Conservation (phyloP, 2,888 invertebrate genomes). For the Campopleginae sp. region DNA sequence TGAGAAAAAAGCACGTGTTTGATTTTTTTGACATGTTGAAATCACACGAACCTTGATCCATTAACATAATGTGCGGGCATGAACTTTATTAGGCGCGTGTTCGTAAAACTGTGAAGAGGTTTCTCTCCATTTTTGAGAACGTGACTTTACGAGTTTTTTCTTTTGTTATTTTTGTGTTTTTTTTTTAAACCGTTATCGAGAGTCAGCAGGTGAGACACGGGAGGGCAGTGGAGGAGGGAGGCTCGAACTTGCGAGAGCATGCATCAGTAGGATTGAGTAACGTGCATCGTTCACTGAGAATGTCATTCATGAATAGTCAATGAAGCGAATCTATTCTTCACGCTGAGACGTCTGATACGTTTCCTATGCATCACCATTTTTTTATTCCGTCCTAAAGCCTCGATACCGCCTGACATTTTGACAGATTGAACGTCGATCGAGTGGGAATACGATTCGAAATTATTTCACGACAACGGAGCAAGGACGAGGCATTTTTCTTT, state of each 20-base stretch:
- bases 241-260: slow-evolving; percentile 23
- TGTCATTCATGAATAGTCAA: slow-evolving; percentile 63
- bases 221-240: background rate
- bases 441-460: background rate
- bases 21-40: background rate
- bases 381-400: background rate
- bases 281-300: slow-evolving; percentile 45
- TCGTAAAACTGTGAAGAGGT: background rate
- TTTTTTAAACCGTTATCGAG: background rate
- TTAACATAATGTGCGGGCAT: background rate
- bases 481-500: no score
- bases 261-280: slow-evolving; percentile 28
- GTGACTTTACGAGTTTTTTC: background rate
- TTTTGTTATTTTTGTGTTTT: no score
- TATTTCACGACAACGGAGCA: background rate
- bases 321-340: slow-evolving; percentile 55
- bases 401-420: background rate
- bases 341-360: slow-evolving; percentile 11
- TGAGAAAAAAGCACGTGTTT: background rate
- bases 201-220: background rate
- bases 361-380: background rate
- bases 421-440: background rate
- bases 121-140: background rate
- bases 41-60: background rate
- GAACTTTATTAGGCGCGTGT: background rate